phyloP scores from a whole-genome alignment of 2,888 invertebrate species.

The Esperia sulphurella region DNA sequence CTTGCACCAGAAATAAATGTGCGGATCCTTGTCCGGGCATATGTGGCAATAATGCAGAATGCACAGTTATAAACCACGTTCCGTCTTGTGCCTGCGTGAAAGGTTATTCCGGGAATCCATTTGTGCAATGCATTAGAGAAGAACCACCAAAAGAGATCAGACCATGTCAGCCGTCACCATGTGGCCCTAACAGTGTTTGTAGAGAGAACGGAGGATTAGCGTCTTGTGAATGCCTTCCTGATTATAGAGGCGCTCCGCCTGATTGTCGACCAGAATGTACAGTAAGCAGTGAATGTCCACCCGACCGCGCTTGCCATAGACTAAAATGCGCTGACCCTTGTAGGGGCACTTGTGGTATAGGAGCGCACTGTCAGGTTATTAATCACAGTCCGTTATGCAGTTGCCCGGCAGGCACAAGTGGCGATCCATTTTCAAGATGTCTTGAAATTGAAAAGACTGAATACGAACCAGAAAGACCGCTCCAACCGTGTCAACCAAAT shows the following conservation, averaged over 20 bases:
- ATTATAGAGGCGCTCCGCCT: slow-evolving; percentile 84
- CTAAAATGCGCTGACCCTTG: slow-evolving; percentile 90
- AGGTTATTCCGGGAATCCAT: slow-evolving; percentile 87
- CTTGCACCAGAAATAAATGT: slow-evolving; percentile 91
- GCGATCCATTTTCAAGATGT: slow-evolving; percentile 83
- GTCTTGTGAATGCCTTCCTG: slow-evolving; percentile 85
- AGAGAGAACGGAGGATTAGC: slow-evolving; percentile 85
- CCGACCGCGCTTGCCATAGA: slow-evolving; percentile 86
- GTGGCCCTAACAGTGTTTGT: slow-evolving; percentile 88
- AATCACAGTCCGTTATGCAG: slow-evolving; percentile 90
- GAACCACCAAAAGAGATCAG: slow-evolving; percentile 57
- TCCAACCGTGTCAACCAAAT: slow-evolving; percentile 85
- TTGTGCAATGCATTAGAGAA: slow-evolving; percentile 56
- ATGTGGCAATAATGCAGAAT: slow-evolving; percentile 90
- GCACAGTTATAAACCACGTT: slow-evolving; percentile 90
- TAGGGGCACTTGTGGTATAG: slow-evolving; percentile 84
- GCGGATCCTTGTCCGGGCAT: slow-evolving; percentile 91
- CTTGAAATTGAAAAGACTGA: slow-evolving; percentile 43
- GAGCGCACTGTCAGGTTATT: slow-evolving; percentile 86
- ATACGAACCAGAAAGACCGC: slow-evolving; percentile 33
- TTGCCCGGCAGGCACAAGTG: slow-evolving; percentile 82
- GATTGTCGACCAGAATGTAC: slow-evolving; percentile 88
- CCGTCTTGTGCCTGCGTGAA: slow-evolving; percentile 90
- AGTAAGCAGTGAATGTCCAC: slow-evolving; percentile 86
- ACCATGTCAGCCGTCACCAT: slow-evolving; percentile 87